phyloP scores from a whole-genome alignment of 2,888 invertebrate species.

The Cheilosia variabilis region DNA sequence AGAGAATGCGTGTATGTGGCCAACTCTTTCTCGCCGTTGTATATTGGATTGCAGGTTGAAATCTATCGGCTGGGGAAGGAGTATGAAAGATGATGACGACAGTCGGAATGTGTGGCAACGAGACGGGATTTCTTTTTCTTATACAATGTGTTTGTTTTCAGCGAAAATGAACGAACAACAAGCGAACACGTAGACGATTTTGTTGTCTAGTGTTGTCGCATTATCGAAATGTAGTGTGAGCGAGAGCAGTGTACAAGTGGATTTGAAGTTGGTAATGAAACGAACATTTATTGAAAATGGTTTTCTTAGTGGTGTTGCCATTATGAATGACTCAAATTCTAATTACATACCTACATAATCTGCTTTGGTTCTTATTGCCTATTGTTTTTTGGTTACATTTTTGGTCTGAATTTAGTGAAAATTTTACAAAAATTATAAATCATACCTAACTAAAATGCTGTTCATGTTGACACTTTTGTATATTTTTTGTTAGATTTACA shows the following conservation, averaged over 20 bases:
- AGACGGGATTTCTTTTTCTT: slow-evolving; percentile 14
- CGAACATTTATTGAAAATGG: slow-evolving; percentile 12
- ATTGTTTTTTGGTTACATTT: too few species aligned
- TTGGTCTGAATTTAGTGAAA: too few species aligned
- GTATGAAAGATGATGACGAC: slow-evolving; percentile 21
- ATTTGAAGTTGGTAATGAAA: neutral
- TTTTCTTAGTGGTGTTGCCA: slow-evolving; percentile 12
- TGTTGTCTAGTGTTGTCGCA: slow-evolving; percentile 33
- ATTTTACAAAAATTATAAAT: too few species aligned
- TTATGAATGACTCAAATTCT: too few species aligned
- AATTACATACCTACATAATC: too few species aligned
- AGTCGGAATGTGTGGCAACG: slow-evolving; percentile 20
- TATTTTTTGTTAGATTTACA: too few species aligned
- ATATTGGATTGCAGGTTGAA: neutral
- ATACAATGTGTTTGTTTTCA: slow-evolving; percentile 51
- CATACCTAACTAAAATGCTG: too few species aligned
- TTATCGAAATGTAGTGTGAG: slow-evolving; percentile 4
- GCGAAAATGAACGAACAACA: slow-evolving; percentile 69
- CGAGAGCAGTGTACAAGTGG: neutral
- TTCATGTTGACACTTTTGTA: too few species aligned
- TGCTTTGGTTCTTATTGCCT: too few species aligned
- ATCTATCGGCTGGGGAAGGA: neutral
- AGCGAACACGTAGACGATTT: slow-evolving; percentile 73
- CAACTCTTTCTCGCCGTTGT: slow-evolving; percentile 41
- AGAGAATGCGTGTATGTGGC: slow-evolving; percentile 1